Evolutionary conservation across 2,113 vertebrate species (phyloP).

Genomic region (Leuciscus idus): DNA sequence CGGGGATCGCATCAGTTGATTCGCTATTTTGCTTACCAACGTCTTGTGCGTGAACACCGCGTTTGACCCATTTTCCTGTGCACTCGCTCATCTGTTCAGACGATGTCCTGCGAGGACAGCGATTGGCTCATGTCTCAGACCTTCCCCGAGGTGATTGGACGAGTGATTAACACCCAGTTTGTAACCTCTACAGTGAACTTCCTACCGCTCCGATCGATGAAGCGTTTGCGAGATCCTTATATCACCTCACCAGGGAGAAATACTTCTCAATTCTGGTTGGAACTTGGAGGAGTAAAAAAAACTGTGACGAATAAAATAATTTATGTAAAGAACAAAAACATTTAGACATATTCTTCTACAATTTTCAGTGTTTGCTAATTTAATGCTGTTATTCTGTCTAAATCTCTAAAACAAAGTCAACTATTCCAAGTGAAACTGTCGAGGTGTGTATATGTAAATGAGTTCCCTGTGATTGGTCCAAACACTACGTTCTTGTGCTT

Average conservation of each 20-base stretch:
- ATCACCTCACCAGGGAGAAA: fast-evolving
- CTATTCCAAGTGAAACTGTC: not conserved
- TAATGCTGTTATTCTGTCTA: not conserved
- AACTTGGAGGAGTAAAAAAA: no score
- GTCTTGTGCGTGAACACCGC: conserved; percentile 59
- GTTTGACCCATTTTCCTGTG: conserved; percentile 68
- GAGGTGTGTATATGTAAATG: conserved; percentile 43
- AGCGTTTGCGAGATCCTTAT: fast-evolving
- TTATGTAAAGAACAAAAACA: not conserved
- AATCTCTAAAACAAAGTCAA: not conserved
- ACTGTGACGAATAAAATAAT: not conserved
- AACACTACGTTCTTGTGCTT: not conserved
- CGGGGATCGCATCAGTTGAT: conserved; percentile 48
- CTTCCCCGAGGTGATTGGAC: conserved; percentile 60
- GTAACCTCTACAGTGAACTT: conserved; percentile 67
- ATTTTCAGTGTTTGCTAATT: not conserved
- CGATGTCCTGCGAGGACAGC: conserved; percentile 73
- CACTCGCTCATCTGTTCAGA: conserved; percentile 77
- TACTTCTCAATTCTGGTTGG: not conserved
- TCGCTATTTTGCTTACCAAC: conserved; percentile 28
- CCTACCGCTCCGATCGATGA: not conserved
- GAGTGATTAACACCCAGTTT: conserved; percentile 60
- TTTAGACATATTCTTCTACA: not conserved
- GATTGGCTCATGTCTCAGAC: conserved; percentile 71
- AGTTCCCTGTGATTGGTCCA: conserved; percentile 32